Evolutionary conservation across 2,888 invertebrate species (phyloP).

Genomic region (Prosapia bicincta): DNA sequence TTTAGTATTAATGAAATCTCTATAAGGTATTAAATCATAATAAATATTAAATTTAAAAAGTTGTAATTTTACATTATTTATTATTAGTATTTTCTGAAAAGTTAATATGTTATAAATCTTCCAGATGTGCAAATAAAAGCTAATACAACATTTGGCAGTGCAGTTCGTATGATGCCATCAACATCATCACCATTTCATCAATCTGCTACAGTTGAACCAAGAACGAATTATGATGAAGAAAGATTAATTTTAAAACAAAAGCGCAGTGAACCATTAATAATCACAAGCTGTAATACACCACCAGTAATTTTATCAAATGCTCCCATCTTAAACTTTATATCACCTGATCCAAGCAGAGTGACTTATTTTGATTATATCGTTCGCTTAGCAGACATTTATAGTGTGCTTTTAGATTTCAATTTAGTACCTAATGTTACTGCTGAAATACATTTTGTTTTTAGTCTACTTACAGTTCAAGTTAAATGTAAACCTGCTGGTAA

Average conservation of each 20-base stretch:
- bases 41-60: too few relatives aligned
- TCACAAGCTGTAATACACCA: not conserved
- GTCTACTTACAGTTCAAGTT: constrained; percentile 21
- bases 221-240: constrained; percentile 23
- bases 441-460: constrained; percentile 31
- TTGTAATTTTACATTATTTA: too few relatives aligned
- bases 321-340: not conserved
- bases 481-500: not conserved
- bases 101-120: too few relatives aligned
- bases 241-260: constrained; percentile 22
- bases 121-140: too few relatives aligned
- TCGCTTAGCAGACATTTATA: constrained; percentile 25
- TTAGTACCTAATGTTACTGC: constrained; percentile 31
- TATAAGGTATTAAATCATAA: too few relatives aligned
- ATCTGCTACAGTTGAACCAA: not conserved
- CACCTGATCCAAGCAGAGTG: constrained; percentile 17
- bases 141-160: not conserved
- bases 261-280: constrained; percentile 5
- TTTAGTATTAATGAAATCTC: too few relatives aligned
- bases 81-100: too few relatives aligned
- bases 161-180: not conserved
- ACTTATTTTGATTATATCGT: not conserved
- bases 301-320: not conserved
- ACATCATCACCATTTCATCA: not conserved
- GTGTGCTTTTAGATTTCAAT: constrained; percentile 29